These are phyloP conservation scores for Leptobrachium leishanense DNA, from an alignment of 2,113 vertebrate genomes.

Conservation along the genomic window DNA sequence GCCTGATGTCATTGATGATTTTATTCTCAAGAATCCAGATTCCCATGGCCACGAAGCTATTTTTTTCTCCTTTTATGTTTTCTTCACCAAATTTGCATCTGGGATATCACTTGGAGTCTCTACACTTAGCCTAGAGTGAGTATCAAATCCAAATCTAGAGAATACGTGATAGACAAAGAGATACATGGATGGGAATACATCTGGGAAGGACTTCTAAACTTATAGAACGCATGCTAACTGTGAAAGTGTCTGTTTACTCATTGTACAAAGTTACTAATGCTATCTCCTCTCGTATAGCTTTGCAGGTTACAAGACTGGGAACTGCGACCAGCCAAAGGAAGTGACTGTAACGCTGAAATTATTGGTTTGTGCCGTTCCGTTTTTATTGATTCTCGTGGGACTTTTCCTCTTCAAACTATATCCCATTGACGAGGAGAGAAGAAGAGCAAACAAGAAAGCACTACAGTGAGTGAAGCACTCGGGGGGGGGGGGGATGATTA, in stretches of 20 bases:
- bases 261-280: background rate
- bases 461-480: conserved; percentile 60
- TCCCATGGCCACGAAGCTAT: conserved; percentile 82
- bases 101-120: conserved; percentile 90
- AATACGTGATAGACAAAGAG: too few relatives aligned
- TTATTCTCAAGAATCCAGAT: conserved; percentile 82
- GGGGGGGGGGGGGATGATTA: too few relatives aligned
- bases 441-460: conserved; percentile 78
- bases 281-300: conserved; percentile 67
- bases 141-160: conserved; percentile 13
- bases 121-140: conserved; percentile 90
- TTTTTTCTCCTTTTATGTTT: conserved; percentile 96
- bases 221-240: too few relatives aligned
- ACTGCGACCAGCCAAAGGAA: conserved; percentile 73
- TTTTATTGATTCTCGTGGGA: conserved; percentile 80
- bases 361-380: conserved; percentile 80
- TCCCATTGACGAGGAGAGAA: conserved; percentile 83
- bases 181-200: too few relatives aligned
- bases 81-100: conserved; percentile 93
- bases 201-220: too few relatives aligned
- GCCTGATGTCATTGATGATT: conserved; percentile 90
- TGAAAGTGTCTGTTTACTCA: too few relatives aligned
- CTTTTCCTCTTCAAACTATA: conserved; percentile 85
- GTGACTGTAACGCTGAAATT: conserved; percentile 86
- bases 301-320: conserved; percentile 79